phyloP scores from a whole-genome alignment of 23 tunicate genomes.

The Aplidium turbinatum region DNA sequence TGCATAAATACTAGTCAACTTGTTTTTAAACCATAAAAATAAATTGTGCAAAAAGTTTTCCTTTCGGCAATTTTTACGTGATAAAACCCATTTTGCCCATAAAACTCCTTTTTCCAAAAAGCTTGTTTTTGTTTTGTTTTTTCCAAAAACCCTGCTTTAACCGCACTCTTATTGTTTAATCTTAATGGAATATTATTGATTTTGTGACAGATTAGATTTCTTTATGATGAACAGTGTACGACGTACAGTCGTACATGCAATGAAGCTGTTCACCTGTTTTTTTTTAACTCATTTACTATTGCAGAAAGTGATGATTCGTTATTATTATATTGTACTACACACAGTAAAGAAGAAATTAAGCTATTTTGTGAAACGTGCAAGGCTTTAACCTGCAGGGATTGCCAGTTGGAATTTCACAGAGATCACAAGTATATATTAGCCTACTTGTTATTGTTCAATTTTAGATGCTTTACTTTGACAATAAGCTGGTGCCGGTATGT shows the following conservation, averaged over 20 bases:
- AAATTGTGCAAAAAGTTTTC: too few species aligned
- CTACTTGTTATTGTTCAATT: neutral
- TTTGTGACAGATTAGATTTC: neutral
- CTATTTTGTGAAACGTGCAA: slow-evolving; percentile 77
- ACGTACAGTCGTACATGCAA: too few species aligned
- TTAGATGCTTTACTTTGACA: neutral
- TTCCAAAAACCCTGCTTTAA: neutral
- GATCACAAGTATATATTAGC: slow-evolving; percentile 69
- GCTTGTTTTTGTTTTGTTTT: too few species aligned
- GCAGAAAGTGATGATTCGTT: too few species aligned
- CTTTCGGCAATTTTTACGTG: too few species aligned
- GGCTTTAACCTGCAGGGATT: slow-evolving; percentile 83
- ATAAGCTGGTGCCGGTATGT: too few species aligned
- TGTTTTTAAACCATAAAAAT: too few species aligned
- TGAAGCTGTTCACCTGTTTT: too few species aligned
- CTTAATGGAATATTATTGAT: neutral
- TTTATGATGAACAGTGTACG: slow-evolving; percentile 1
- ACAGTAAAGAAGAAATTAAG: slow-evolving; percentile 66
- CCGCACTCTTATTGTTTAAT: neutral
- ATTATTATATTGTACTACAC: slow-evolving; percentile 60
- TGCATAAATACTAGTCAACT: too few species aligned
- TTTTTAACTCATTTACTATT: too few species aligned
- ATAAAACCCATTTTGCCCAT: too few species aligned
- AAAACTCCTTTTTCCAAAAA: too few species aligned
- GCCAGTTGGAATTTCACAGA: slow-evolving; percentile 77